phyloP scores from a whole-genome alignment of 2,797 vertebrate genomes.

The Pseudopleuronectes americanus region DNA sequence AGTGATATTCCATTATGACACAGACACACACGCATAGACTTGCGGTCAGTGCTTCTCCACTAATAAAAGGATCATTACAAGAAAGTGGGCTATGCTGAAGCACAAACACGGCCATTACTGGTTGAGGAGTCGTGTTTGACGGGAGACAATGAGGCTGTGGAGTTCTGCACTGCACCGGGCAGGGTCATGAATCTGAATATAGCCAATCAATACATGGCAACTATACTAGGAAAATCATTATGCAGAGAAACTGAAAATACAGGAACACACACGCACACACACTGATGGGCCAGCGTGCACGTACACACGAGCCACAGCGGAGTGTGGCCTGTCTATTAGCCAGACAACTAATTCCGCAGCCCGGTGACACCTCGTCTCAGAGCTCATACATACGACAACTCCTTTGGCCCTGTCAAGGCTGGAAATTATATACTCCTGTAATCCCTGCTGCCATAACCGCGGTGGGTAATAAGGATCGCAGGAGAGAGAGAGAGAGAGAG shows the following conservation, averaged over 20 bases:
- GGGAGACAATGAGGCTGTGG: slow-evolving; percentile 55
- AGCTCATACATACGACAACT: slow-evolving; percentile 60
- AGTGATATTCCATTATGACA: slow-evolving; percentile 29
- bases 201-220: slow-evolving; percentile 63
- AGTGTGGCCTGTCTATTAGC: slow-evolving; percentile 50
- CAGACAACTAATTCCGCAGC: slow-evolving; percentile 60
- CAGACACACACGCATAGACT: slow-evolving; percentile 7
- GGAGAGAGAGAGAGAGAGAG: not conserved
- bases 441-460: slow-evolving; percentile 63
- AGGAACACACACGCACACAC: not conserved
- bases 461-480: slow-evolving; percentile 57
- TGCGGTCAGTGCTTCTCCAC: slow-evolving; percentile 36
- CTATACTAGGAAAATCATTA: slow-evolving; percentile 50
- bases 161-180: slow-evolving; percentile 26
- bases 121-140: slow-evolving; percentile 41
- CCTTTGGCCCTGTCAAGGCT: slow-evolving; percentile 70
- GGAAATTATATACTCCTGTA: slow-evolving; percentile 71
- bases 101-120: slow-evolving; percentile 67
- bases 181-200: slow-evolving; percentile 59
- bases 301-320: slow-evolving; percentile 12
- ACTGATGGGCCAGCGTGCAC: slow-evolving; percentile 26
- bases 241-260: slow-evolving; percentile 29
- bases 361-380: slow-evolving; percentile 63
- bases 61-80: slow-evolving; percentile 68
- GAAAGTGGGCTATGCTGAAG: slow-evolving; percentile 60